Base-by-base conservation (phyloP, 2,888 invertebrate genomes). In the Acronicta alni region DNA sequence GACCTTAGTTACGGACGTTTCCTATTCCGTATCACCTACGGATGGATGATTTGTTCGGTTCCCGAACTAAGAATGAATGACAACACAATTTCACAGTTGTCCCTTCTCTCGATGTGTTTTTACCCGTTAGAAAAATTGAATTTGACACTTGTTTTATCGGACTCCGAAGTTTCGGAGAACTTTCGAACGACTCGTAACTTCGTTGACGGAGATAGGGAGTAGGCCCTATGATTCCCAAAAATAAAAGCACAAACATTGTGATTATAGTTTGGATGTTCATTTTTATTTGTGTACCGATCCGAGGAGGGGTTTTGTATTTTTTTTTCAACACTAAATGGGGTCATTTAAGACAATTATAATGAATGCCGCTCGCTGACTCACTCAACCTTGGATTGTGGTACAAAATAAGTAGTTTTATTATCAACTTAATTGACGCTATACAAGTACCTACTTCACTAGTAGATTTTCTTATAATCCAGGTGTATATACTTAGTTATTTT, bases 331-430 rank as follows among this genome's bases (percentile, higher is more conserved):
- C 26, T 32, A 48, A 62, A 68, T 63, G 15, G 48, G 52, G 52
- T 67, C 47, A 67, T 66, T 62, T 67, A 23, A 62, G 37, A 62
- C 51, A 57, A 67, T 67, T 67, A 68, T 67, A 48, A 68, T 52
- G 66, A 62, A 67, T 62, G 61, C n/a, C n/a, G n/a, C 60, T 10
- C 32, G 20, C 43, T 66, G 61, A 66, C 38, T 67, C 54, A 57
- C 41, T 18, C 26, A 47, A 45, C 68, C 66, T 67, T 67, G 68
- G 20, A 14, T n/a, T 41, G 14, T 26, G 16, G 17, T 39, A 30
- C 30, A 14, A 45, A 12, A 48, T 37, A 52, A 47, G 41, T 41
- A 35, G 60, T 60, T 60, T 59, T 38, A 61, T 41, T 66, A 48
- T 49, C 18, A 45, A 43, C n/a, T 54, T 66, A 59, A 48, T 66